Percentiles rank a stretch among this genome's conserved stretches.
phyloP scores from a whole-genome alignment of 2,888 invertebrate genomes.

The Diaphora mendica region DNA sequence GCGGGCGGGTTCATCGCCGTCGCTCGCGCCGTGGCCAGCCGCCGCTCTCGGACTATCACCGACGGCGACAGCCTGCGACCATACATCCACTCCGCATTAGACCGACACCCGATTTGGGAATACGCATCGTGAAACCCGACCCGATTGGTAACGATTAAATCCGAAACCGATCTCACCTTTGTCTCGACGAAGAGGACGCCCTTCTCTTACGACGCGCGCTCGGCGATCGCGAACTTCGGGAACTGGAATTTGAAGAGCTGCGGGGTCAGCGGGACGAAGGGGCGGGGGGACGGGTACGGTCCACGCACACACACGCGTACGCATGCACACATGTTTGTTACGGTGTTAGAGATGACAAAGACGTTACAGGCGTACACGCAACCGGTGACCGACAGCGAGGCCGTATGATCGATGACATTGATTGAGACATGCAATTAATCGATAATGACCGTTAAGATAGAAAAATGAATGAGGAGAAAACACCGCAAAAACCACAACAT shows the following conservation, averaged over 20 bases:
- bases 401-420: constrained; percentile 55
- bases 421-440: constrained; percentile 64
- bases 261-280: constrained; percentile 75
- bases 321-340: constrained; percentile 35
- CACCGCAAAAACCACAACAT: constrained; percentile 75
- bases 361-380: constrained; percentile 40
- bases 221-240: constrained; percentile 81
- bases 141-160: constrained; percentile 12
- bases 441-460: constrained; percentile 65
- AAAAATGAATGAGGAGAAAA: constrained; percentile 65
- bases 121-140: not conserved
- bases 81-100: not conserved
- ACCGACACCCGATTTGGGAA: not conserved
- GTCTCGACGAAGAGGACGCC: constrained; percentile 79
- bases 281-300: constrained; percentile 45
- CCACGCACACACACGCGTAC: constrained; percentile 54
- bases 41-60: constrained; percentile 88
- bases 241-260: constrained; percentile 87
- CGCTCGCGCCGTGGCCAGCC: constrained; percentile 88
- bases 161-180: constrained; percentile 69
- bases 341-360: constrained; percentile 18
- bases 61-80: constrained; percentile 84
- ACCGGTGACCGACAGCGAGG: constrained; percentile 56
- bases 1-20: constrained; percentile 92
- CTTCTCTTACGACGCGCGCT: constrained; percentile 77